A percentile compares a stretch with the other conserved stretches of the same genome.
These are phyloP conservation scores for Apostichopus japonicus DNA, from an alignment of 35 echinoderm and acorn worm species.

Conservation along the genomic window DNA sequence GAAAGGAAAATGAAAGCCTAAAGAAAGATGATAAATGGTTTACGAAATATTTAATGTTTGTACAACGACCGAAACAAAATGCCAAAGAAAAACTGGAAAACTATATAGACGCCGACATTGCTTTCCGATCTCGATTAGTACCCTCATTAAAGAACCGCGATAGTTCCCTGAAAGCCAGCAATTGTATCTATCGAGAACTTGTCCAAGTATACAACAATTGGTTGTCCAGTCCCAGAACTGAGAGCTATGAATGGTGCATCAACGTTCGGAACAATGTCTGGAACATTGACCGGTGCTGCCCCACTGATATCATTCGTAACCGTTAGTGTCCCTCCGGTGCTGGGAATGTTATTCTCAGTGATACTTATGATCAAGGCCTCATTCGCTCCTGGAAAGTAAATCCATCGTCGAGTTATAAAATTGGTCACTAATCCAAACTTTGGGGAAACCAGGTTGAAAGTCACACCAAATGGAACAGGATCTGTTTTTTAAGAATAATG, in stretches of 20 bases:
- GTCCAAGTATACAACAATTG: constrained; percentile 42
- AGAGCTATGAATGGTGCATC: not conserved
- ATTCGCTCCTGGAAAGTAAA: not conserved
- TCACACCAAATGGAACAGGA: not conserved
- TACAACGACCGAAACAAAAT: no score
- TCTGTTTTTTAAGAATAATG: not conserved
- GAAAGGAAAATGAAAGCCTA: no score
- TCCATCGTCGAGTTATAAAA: constrained; percentile 35
- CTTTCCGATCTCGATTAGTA: no score
- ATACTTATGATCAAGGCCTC: not conserved
- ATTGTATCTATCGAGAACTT: not conserved
- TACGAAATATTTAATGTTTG: no score
- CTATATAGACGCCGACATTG: no score
- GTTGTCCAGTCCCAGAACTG: not conserved
- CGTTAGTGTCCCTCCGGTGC: not conserved
- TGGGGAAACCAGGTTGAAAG: not conserved
- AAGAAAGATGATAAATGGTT: no score
- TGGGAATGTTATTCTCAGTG: not conserved
- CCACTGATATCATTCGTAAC: not conserved
- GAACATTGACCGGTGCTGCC: not conserved
- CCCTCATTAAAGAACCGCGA: no score
- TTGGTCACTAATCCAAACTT: constrained; percentile 40
- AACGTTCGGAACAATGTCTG: not conserved
- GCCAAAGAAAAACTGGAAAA: no score
- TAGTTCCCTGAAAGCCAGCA: constrained; percentile 25